Conservation (phyloP, 2,113 vertebrate genomes). For the Chionomys nivalis region DNA sequence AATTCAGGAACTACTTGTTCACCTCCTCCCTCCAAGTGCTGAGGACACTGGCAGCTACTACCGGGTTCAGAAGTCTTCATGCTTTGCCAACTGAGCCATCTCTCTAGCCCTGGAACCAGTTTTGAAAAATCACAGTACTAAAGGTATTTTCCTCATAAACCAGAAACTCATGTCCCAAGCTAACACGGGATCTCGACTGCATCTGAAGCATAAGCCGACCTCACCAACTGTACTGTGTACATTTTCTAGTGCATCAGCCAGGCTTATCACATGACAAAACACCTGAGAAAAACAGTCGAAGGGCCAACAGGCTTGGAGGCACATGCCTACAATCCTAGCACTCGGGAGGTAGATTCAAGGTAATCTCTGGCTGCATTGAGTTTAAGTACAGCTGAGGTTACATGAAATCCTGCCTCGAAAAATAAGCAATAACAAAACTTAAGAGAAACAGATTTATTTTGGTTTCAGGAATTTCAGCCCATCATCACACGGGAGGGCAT, state of each 20-base stretch:
- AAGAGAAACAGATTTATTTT: neutral
- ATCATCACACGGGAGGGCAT: neutral
- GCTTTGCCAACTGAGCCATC: neutral
- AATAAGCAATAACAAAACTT: neutral
- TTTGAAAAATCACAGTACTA: neutral
- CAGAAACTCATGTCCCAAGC: slow-evolving; percentile 6
- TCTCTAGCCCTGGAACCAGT: neutral
- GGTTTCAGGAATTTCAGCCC: neutral
- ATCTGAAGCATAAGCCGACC: neutral
- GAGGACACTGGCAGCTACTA: neutral
- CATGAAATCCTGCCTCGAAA: neutral
- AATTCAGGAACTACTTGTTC: neutral
- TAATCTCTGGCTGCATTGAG: neutral
- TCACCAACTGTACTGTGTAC: neutral
- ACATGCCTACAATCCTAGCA: neutral
- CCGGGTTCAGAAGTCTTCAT: neutral
- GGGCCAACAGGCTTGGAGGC: neutral
- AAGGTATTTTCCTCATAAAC: neutral
- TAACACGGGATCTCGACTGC: neutral
- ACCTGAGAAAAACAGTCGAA: neutral
- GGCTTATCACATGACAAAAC: neutral
- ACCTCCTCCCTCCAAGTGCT: neutral
- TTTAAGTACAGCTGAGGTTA: neutral
- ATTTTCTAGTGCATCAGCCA: neutral
- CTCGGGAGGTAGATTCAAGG: neutral